A percentile compares a stretch with the other conserved stretches of the same genome.
phyloP scores from a whole-genome alignment of 2,113 vertebrate genomes.

The Oncorhynchus clarkii region DNA sequence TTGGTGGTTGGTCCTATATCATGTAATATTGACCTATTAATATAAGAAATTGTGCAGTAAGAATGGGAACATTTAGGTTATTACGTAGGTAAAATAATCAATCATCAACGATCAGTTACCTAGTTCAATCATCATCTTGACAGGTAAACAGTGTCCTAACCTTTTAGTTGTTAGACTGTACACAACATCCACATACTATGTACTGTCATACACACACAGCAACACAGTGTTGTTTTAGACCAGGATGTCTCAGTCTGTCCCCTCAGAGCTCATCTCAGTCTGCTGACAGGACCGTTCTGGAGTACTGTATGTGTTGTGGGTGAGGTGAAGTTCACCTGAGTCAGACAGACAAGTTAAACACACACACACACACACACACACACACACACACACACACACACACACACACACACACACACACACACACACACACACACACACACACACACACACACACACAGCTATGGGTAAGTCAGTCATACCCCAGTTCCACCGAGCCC shows the following conservation, averaged over 20 bases:
- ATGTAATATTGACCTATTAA: no score
- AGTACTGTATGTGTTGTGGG: constrained; percentile 24
- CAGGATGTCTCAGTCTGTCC: constrained; percentile 31
- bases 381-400: not conserved
- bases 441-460: not conserved
- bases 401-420: no score
- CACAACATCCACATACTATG: not conserved
- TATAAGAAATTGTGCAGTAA: no score
- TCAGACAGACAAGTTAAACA: constrained; percentile 20
- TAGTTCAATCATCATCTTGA: no score
- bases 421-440: not conserved
- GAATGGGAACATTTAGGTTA: no score
- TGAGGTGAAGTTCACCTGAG: constrained; percentile 26
- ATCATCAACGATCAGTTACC: no score
- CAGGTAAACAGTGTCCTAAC: not conserved
- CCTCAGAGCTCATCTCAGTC: not conserved
- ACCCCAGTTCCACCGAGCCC: not conserved
- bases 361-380: not conserved
- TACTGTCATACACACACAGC: not conserved
- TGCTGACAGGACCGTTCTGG: constrained; percentile 49
- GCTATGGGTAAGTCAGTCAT: not conserved
- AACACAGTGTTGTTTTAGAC: constrained; percentile 30
- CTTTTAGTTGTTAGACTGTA: constrained; percentile 35
- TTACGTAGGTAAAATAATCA: not conserved
- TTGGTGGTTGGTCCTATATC: no score